Base-by-base conservation (phyloP, 2,797 vertebrate genomes). In the Melanotaenia nigrans region DNA sequence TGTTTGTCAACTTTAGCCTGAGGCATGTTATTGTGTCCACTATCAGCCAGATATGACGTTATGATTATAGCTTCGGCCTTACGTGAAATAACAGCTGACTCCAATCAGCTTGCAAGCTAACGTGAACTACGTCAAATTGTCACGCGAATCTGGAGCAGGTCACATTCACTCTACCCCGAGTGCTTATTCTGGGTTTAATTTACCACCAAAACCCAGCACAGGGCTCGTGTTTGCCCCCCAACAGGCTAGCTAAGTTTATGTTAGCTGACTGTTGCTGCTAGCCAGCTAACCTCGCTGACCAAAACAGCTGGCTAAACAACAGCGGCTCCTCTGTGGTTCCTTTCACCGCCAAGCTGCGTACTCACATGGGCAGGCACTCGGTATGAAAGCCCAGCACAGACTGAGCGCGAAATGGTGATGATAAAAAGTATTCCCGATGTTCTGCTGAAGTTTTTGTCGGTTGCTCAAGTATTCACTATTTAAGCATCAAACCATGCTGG, bases 271-370 rank as follows among this genome's bases (percentile, higher is more conserved):
- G 73, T 0, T 57, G 77, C 76, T 63, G 83, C 71, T 89, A 90
- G 83, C 83, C 82, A 4, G 90, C 89, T 90, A 91, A 78, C 81
- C 65, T 53, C 42, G 64, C 75, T 75, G 77, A 82, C 75, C 84
- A 38, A 66, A 90, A 91, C 91, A 92, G 90, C 91, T 91, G 90
- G 83, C 64, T 57, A 20, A 65, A 77, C 83, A 73, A 49, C 68
- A 53, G 75, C 51, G 55, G 61, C 28, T 42, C 1, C n/a, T 12
- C 64, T 1, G 14, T 0, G 38, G 8, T 1, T 49, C 55, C 30
- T 40, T 2, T 0, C 5, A 13, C 62, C 14, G 1, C 25, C 42
- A 2, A n/a, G 59, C 60, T 3, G 35, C 40, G n/a, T 18, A 85
- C 86, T 81, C 81, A 87, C 91, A 16, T 10, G 30, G 35, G 12